These are phyloP conservation scores for Tethea ocularis DNA, from an alignment of 2,888 invertebrate species.

Conservation along the genomic window DNA sequence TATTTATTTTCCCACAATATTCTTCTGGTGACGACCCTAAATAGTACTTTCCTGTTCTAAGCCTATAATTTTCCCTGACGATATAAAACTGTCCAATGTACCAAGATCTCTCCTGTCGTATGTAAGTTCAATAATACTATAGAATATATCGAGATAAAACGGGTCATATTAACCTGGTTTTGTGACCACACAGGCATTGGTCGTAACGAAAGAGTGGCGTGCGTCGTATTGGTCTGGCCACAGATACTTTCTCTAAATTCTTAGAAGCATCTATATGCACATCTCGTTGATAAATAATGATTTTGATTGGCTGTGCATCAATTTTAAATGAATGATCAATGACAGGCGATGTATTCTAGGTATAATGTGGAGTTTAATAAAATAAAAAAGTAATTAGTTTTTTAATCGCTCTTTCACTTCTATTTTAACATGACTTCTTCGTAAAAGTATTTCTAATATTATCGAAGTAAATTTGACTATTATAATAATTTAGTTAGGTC, in stretches of 20 bases:
- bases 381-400: background rate
- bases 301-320: slow-evolving; percentile 4
- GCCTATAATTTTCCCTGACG: slow-evolving; percentile 61
- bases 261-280: slow-evolving; percentile 3
- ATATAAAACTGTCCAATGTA: slow-evolving; percentile 32
- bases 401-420: background rate
- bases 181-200: slow-evolving; percentile 57
- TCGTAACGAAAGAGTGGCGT: slow-evolving; percentile 50
- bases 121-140: slow-evolving; percentile 11
- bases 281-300: background rate
- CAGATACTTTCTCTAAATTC: slow-evolving; percentile 6
- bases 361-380: background rate
- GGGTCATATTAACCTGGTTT: slow-evolving; percentile 38
- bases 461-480: no score
- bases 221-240: slow-evolving; percentile 12
- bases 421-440: no score
- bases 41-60: slow-evolving; percentile 59
- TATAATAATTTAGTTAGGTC: no score
- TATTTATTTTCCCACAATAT: slow-evolving; percentile 49
- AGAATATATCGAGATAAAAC: slow-evolving; percentile 21
- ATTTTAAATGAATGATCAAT: slow-evolving; percentile 2
- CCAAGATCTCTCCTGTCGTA: slow-evolving; percentile 28
- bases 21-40: slow-evolving; percentile 48
- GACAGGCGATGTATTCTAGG: background rate
- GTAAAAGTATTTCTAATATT: no score